Conservation (phyloP, 2,113 vertebrate genomes). For the Dendrocopos noguchii region DNA sequence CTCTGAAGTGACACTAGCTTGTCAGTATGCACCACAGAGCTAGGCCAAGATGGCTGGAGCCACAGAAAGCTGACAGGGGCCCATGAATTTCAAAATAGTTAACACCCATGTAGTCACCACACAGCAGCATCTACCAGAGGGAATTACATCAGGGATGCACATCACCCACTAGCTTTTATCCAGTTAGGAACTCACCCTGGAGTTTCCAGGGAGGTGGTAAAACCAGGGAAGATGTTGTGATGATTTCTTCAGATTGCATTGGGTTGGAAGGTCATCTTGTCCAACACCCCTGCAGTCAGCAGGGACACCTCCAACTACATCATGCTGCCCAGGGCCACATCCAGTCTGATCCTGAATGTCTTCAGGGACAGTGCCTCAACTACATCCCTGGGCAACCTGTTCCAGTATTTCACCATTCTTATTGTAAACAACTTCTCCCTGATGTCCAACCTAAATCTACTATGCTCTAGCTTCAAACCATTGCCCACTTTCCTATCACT, state of each 20-base stretch:
- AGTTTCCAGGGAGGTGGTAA: background rate
- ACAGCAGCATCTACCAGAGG: background rate
- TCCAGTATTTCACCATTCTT: too few relatives aligned
- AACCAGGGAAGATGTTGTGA: background rate
- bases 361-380: too few relatives aligned
- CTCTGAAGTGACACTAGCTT: background rate
- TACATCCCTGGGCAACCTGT: too few relatives aligned
- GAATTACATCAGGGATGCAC: background rate
- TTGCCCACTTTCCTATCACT: too few relatives aligned
- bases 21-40: rapidly evolving
- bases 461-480: too few relatives aligned
- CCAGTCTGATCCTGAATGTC: too few relatives aligned
- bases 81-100: background rate
- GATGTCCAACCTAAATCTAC: too few relatives aligned
- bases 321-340: too few relatives aligned
- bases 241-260: background rate
- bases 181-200: background rate
- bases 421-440: too few relatives aligned
- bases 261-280: too few relatives aligned
- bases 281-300: too few relatives aligned
- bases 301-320: too few relatives aligned
- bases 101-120: background rate
- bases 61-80: background rate
- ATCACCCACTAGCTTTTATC: background rate
- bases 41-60: background rate